Percentiles rank a stretch among this genome's conserved stretches.
phyloP scores from a whole-genome alignment of 1,140 invertebrate species.

The Anastatus disparis region DNA sequence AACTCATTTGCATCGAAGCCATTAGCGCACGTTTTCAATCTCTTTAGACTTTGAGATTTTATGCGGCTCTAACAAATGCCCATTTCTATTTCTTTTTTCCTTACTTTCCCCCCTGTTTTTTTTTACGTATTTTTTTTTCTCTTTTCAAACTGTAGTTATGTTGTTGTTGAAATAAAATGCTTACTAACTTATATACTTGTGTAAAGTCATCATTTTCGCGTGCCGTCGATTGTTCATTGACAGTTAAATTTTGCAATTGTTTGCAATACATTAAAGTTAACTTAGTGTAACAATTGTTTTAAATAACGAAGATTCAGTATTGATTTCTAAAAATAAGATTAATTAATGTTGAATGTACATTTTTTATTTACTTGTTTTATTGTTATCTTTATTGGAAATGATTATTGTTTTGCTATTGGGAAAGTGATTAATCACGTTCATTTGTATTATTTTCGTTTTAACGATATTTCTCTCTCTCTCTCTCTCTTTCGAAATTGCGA shows the following conservation, averaged over 20 bases:
- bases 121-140: background rate
- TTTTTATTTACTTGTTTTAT: background rate
- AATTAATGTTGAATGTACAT: background rate
- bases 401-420: background rate
- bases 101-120: too few relatives aligned
- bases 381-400: too few relatives aligned
- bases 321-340: background rate
- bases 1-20: conserved; percentile 27
- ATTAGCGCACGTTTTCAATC: conserved; percentile 30
- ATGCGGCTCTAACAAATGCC: background rate
- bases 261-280: too few relatives aligned
- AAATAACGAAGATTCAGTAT: too few relatives aligned
- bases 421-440: background rate
- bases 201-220: too few relatives aligned
- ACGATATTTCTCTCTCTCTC: too few relatives aligned
- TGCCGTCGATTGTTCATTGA: too few relatives aligned
- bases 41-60: conserved; percentile 27
- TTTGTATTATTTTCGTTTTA: background rate
- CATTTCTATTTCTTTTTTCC: background rate
- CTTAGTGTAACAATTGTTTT: too few relatives aligned
- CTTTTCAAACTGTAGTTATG: background rate
- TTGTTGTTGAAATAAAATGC: background rate
- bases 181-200: background rate
- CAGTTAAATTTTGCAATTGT: too few relatives aligned
- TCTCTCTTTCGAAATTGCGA: too few relatives aligned